A percentile compares a stretch with the other conserved stretches of the same genome.
These are phyloP conservation scores for Dynastes tityus DNA, from an alignment of 2,888 invertebrate species.

Conservation along the genomic window DNA sequence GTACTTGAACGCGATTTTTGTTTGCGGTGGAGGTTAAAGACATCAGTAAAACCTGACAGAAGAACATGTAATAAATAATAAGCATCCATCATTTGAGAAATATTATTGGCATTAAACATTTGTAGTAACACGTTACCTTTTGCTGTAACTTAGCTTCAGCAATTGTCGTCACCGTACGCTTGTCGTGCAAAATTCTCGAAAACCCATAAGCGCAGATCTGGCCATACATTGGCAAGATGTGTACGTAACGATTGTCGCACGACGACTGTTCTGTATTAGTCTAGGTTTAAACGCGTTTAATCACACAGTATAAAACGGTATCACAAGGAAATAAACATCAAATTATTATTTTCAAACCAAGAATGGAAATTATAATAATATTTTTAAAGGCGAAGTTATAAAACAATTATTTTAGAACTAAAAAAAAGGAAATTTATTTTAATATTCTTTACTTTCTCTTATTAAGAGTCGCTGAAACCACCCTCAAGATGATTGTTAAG, in stretches of 20 bases:
- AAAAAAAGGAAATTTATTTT: too few species aligned
- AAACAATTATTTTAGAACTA: too few species aligned
- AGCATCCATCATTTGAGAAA: slow-evolving; percentile 61
- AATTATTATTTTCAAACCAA: neutral
- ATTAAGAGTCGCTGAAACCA: too few species aligned
- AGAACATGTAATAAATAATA: slow-evolving; percentile 62
- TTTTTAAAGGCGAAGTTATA: too few species aligned
- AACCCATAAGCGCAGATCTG: slow-evolving; percentile 20
- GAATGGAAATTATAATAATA: too few species aligned
- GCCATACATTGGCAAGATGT: too few species aligned
- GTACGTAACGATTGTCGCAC: too few species aligned
- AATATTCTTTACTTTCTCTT: too few species aligned
- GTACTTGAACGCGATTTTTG: slow-evolving; percentile 39
- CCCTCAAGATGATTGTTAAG: too few species aligned
- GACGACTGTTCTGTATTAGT: too few species aligned
- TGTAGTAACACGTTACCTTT: slow-evolving; percentile 40
- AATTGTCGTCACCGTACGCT: slow-evolving; percentile 37
- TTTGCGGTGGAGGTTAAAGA: slow-evolving; percentile 60
- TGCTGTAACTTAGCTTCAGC: slow-evolving; percentile 22
- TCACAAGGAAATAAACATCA: neutral
- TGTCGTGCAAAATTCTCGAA: slow-evolving; percentile 47
- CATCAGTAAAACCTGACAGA: slow-evolving; percentile 62
- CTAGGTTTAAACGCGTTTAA: too few species aligned
- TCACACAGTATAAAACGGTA: slow-evolving; percentile 3
- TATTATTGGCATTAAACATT: slow-evolving; percentile 60